Percentiles rank a stretch among this genome's conserved stretches.
Conservation (phyloP, 2,113 vertebrate genomes). For the Sorex fumeus region DNA sequence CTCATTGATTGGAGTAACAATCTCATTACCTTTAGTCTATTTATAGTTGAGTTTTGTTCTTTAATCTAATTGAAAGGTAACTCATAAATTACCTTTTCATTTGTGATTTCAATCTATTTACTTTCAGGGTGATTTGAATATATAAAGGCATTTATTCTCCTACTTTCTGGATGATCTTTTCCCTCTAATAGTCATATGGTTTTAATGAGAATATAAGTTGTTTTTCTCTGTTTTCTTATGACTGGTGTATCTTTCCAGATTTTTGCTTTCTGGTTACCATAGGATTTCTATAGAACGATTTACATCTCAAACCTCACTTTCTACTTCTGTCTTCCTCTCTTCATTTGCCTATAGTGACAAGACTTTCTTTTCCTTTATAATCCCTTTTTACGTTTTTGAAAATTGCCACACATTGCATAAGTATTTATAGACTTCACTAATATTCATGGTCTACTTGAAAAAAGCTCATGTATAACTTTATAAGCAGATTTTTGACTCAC, state of each 20-base stretch:
- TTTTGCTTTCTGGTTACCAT: background rate
- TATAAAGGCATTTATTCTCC: background rate
- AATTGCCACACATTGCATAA: background rate
- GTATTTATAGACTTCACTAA: constrained; percentile 10
- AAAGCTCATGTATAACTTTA: constrained; percentile 16
- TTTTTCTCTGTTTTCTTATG: background rate
- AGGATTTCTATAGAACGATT: background rate
- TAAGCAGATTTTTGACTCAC: background rate
- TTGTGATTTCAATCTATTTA: background rate
- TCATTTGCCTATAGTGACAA: background rate
- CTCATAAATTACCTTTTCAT: background rate
- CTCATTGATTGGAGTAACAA: background rate
- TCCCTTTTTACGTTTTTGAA: background rate
- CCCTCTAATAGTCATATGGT: background rate
- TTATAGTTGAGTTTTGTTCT: background rate
- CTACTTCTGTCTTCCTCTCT: background rate
- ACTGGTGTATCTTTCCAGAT: background rate
- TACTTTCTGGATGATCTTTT: background rate
- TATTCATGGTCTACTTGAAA: background rate
- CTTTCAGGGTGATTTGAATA: background rate
- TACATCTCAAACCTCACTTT: background rate
- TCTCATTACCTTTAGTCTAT: background rate
- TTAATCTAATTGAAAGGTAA: background rate
- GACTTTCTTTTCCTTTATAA: background rate
- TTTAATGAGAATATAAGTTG: background rate